Evolutionary conservation across 2,888 invertebrate genomes (phyloP).

Genomic region (Mellilla xanthometata): DNA sequence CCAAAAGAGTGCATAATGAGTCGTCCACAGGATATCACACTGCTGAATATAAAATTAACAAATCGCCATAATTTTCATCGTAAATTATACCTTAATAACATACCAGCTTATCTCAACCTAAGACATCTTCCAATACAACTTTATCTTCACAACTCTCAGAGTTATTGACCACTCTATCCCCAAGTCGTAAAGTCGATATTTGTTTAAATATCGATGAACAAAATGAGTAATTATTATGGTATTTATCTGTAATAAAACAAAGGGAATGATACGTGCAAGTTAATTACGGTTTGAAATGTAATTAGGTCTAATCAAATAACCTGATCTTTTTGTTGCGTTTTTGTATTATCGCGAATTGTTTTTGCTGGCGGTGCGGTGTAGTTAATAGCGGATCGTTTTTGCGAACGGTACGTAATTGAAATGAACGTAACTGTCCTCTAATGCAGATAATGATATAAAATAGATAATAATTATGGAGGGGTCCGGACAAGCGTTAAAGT

Average conservation of each 20-base stretch:
- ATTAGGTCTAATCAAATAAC: conserved; percentile 80
- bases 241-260: conserved; percentile 71
- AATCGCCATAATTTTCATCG: conserved; percentile 74
- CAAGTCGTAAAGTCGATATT: conserved; percentile 41
- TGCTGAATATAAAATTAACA: conserved; percentile 72
- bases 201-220: conserved; percentile 15
- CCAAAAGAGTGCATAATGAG: conserved; percentile 39
- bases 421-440: conserved; percentile 37
- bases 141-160: conserved; percentile 16
- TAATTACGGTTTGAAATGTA: conserved; percentile 77
- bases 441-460: conserved; percentile 23
- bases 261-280: conserved; percentile 75
- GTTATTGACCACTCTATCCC: conserved; percentile 22
- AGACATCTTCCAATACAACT: conserved; percentile 58
- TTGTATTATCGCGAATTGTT: conserved; percentile 53
- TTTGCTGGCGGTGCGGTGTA: conserved; percentile 43
- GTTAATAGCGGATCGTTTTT: conserved; percentile 43
- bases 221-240: conserved; percentile 35
- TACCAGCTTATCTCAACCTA: conserved; percentile 66
- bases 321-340: conserved; percentile 67
- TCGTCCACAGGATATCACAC: conserved; percentile 52
- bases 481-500: conserved; percentile 14
- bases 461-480: conserved; percentile 22
- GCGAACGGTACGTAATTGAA: conserved; percentile 43
- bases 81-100: conserved; percentile 77